Percentiles rank a stretch among this genome's conserved stretches.
phyloP scores from a whole-genome alignment of 2,888 invertebrate species.

The Hyles lineata region DNA sequence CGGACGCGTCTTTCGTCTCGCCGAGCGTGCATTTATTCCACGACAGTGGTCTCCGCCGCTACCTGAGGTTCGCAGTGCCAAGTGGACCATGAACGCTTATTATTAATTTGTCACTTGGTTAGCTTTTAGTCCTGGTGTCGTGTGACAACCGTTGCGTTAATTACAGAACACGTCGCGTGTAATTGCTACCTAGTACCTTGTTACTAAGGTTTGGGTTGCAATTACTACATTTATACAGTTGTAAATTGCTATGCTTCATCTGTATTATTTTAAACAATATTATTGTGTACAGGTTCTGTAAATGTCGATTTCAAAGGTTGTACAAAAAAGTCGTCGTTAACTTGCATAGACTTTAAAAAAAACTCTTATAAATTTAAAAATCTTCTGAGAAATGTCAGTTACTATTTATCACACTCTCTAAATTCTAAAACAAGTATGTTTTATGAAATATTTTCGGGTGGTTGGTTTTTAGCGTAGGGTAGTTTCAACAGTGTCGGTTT shows the following conservation, averaged over 20 bases:
- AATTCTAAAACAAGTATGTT: not conserved
- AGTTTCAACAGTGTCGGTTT: slow-evolving; percentile 22
- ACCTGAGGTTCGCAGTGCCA: slow-evolving; percentile 40
- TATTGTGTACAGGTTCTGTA: too few relatives aligned
- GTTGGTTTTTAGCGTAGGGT: slow-evolving; percentile 4
- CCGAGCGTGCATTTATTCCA: slow-evolving; percentile 53
- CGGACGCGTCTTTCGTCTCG: slow-evolving; percentile 44
- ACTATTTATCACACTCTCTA: not conserved
- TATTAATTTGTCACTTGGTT: slow-evolving; percentile 59
- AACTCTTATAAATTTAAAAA: too few relatives aligned
- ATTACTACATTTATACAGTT: too few relatives aligned
- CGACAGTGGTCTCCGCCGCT: slow-evolving; percentile 49
- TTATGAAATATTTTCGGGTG: not conserved
- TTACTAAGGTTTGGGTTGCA: not conserved
- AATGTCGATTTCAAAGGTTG: too few relatives aligned
- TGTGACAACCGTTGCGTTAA: slow-evolving; percentile 1
- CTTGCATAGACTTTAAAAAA: too few relatives aligned
- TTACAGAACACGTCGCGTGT: not conserved
- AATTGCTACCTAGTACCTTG: not conserved
- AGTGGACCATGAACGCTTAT: slow-evolving; percentile 55
- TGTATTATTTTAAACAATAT: too few relatives aligned
- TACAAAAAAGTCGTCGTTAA: too few relatives aligned
- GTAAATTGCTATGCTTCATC: too few relatives aligned
- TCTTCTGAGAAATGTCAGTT: not conserved
- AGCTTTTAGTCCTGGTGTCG: slow-evolving; percentile 32